These are phyloP conservation scores for Eristalis pertinax DNA, from an alignment of 2,888 invertebrate species.

Conservation along the genomic window DNA sequence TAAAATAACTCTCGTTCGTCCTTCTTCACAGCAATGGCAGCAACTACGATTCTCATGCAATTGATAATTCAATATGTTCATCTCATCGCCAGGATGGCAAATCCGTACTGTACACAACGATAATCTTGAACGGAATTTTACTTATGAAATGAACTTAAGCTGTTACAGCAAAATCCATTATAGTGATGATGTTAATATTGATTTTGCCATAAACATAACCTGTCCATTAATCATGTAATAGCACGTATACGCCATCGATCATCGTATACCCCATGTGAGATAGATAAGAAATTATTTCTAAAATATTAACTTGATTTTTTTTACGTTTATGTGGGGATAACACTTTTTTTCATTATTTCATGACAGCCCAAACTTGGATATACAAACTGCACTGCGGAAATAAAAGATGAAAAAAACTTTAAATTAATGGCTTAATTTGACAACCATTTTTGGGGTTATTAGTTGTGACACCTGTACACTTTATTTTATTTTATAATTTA, in stretches of 20 bases:
- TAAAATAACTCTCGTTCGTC: background rate
- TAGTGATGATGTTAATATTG: constrained; percentile 66
- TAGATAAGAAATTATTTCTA: constrained; percentile 42
- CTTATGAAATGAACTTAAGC: constrained; percentile 60
- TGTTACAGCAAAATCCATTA: constrained; percentile 64
- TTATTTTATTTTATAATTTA: too few species aligned
- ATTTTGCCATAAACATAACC: constrained; percentile 57
- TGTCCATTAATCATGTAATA: constrained; percentile 59
- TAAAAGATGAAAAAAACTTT: too few species aligned
- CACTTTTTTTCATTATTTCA: background rate
- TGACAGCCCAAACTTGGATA: background rate
- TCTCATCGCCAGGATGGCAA: constrained; percentile 24
- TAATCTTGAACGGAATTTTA: constrained; percentile 31
- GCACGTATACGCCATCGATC: constrained; percentile 58
- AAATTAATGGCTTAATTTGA: too few species aligned
- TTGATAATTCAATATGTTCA: constrained; percentile 49
- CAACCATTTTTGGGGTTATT: too few species aligned
- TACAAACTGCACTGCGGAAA: too few species aligned
- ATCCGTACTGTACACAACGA: background rate
- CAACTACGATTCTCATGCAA: constrained; percentile 38
- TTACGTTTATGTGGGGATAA: background rate
- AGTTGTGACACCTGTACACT: too few species aligned
- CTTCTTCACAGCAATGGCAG: constrained; percentile 5
- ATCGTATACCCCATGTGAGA: constrained; percentile 9
- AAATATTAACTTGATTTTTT: background rate